Base-by-base conservation (phyloP, 2,113 vertebrate genomes). In the Cromileptes altivelis region DNA sequence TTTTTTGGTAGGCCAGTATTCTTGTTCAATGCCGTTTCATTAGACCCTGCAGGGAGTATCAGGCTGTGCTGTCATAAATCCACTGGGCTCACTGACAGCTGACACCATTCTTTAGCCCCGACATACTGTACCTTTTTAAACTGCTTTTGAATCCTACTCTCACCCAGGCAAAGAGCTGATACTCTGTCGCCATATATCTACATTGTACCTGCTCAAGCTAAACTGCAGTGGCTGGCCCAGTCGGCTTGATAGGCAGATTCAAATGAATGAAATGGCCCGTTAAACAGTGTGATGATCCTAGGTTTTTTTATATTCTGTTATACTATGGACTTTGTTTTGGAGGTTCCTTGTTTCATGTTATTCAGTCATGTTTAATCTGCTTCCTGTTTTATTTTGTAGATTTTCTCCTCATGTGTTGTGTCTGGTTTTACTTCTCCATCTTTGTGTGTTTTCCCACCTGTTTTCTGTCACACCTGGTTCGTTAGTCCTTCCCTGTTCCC, bases 41-140 rank as follows among this genome's bases (percentile, higher is more conserved):
- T 17, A 25, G 64, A 42, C 42, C 64, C 45, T 25, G n/a, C 64
- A 49, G 64, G n/a, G 42, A 6, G 14, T 18, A 25, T 47, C n/a
- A 27, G 63, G 64, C 45, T 49, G 42, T 49, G 14, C 21, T 68
- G 25, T 69, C 57, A 58, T 69, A 53, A 69, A 53, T 68, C 23
- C 4, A 68, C 25, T 19, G 65, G 25, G 18, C 10, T 25, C 67
- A 33, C 49, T 69, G 67, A 14, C 47, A 69, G 18, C 17, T 27
- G 2, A 33, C 67, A 33, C 49, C 17, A 27, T 50, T 27, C 10
- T 69, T 33, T 33, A 52, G 49, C 49, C 18, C 21, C 15, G 68
- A 17, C 52, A 3, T 40, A 55, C 23, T 52, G 68, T 70, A 40
- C 19, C 18, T 53, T 69, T 53, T 69, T 19, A 58, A 45, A 45